Percentiles rank a stretch among this genome's conserved stretches.
These are phyloP conservation scores for Lophochroa leadbeateri DNA, from an alignment of 2,113 vertebrate species.

Conservation along the genomic window DNA sequence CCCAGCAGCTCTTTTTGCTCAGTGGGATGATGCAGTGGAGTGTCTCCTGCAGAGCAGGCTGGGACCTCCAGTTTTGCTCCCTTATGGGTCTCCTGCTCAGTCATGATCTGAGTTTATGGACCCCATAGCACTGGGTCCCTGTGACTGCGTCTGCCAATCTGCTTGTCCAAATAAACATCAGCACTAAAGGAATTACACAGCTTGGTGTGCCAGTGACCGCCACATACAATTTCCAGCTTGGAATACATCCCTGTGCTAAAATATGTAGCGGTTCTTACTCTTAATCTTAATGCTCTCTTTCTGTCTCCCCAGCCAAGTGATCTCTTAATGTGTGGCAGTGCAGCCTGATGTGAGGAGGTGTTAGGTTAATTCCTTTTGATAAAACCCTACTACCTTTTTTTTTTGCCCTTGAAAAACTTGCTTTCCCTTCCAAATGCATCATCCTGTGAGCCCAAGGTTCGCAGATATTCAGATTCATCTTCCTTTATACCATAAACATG, in stretches of 20 bases:
- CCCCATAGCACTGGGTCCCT: not conserved
- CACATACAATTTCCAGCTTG: not conserved
- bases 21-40: not conserved
- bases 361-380: conserved; percentile 47
- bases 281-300: not conserved
- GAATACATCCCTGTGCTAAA: not conserved
- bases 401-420: conserved; percentile 53
- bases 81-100: not conserved
- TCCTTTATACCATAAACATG: conserved; percentile 61
- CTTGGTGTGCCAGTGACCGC: not conserved
- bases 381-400: conserved; percentile 30
- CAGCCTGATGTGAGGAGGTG: not conserved
- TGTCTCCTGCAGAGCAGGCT: not conserved
- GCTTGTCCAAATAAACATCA: conserved; percentile 4
- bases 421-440: conserved; percentile 44
- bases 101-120: not conserved
- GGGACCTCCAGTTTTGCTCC: not conserved
- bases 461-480: conserved; percentile 62
- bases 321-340: not conserved
- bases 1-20: not conserved
- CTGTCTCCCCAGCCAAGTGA: not conserved
- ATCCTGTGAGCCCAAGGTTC: conserved; percentile 41
- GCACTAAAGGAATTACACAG: not conserved
- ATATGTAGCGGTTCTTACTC: not conserved
- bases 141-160: not conserved